Conservation (phyloP, 2,113 vertebrate species). For the Callochromis pleurospilus region DNA sequence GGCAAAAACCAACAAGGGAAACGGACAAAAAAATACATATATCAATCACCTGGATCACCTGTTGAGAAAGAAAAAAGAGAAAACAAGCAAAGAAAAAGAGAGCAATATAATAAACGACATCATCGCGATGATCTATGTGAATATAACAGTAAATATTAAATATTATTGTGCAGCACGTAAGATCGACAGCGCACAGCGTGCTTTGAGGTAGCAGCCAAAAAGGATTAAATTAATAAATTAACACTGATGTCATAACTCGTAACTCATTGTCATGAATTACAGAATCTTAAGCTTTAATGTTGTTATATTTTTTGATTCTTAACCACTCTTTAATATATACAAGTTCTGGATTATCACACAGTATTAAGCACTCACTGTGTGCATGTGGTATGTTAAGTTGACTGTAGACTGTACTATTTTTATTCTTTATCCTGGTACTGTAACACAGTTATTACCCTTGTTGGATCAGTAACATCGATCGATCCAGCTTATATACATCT, state of each 20-base stretch:
- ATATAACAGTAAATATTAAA: not conserved
- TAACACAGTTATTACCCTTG: not conserved
- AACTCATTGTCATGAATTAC: not conserved
- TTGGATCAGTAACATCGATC: not conserved
- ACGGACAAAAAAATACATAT: not conserved
- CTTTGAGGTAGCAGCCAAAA: not conserved
- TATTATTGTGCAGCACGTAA: not conserved
- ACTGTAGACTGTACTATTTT: not conserved
- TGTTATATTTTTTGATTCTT: not conserved
- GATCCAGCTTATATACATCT: not conserved
- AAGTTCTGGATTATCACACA: not conserved
- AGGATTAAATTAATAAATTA: not conserved
- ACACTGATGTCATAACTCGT: not conserved
- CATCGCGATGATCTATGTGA: not conserved
- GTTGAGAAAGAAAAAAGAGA: not conserved
- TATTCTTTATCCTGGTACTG: not conserved
- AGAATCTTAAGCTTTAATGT: not conserved
- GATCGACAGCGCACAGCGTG: not conserved
- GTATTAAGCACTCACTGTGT: not conserved
- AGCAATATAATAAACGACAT: not conserved
- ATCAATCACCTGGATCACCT: not conserved
- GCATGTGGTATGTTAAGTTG: not conserved
- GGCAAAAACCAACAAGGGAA: not conserved
- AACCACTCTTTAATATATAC: not conserved
- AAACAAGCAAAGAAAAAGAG: not conserved